Conservation (phyloP, 1,140 invertebrate genomes). For the Platorchestia sp. region DNA sequence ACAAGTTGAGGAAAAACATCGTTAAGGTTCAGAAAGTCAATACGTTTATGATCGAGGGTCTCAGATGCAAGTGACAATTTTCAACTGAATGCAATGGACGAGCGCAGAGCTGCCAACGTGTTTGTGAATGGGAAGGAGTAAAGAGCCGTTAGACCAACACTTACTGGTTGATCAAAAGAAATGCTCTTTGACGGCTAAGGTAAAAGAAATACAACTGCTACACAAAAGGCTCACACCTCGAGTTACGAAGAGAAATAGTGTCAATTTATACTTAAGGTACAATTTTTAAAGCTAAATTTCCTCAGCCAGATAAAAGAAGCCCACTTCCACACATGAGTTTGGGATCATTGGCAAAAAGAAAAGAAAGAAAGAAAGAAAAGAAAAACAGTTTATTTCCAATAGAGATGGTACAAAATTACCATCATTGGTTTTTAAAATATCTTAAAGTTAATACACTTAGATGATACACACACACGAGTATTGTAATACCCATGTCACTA, state of each 20-base stretch:
- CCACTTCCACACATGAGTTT: background rate
- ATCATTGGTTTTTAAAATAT: no score
- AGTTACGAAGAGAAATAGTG: background rate
- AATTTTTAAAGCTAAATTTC: background rate
- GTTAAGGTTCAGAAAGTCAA: background rate
- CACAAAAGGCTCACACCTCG: background rate
- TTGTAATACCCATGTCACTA: no score
- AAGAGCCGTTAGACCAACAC: background rate
- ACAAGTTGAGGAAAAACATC: background rate
- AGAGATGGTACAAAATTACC: no score
- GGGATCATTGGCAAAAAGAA: background rate
- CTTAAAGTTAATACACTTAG: no score
- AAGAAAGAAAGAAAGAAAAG: no score
- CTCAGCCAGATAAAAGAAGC: background rate
- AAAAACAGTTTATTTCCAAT: no score
- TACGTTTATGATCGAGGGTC: background rate
- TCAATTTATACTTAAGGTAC: background rate
- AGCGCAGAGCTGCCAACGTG: background rate
- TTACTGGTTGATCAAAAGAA: background rate
- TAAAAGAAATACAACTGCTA: background rate
- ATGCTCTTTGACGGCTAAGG: background rate
- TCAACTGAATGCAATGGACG: background rate
- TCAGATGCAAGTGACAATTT: background rate
- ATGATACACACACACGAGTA: no score
- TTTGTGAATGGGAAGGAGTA: background rate